These are phyloP conservation scores for Drosophila melanosoma DNA, from an alignment of 2,888 invertebrate genomes.

Conservation along the genomic window DNA sequence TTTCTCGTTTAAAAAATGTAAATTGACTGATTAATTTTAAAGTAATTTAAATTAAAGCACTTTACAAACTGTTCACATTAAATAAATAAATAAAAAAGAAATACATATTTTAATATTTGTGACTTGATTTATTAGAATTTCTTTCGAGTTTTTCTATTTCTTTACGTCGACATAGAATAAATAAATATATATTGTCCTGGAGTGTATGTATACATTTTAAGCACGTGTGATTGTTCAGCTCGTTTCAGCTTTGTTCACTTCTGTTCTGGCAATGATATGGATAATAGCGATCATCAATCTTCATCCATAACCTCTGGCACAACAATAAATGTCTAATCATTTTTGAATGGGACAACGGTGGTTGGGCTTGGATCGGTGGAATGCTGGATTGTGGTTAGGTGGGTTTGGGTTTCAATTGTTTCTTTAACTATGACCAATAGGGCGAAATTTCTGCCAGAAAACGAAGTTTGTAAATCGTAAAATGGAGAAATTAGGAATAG, in stretches of 20 bases:
- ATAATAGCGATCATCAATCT: conserved; percentile 73
- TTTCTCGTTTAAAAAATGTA: background rate
- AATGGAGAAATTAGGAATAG: background rate
- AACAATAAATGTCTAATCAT: conserved; percentile 60
- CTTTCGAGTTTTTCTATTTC: background rate
- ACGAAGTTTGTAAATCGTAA: background rate
- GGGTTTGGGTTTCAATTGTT: background rate
- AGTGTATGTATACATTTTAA: background rate
- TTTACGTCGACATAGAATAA: background rate
- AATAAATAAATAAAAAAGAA: too few species aligned
- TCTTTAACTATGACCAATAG: background rate
- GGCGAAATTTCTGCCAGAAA: background rate
- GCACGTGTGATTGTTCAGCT: background rate
- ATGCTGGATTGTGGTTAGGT: background rate
- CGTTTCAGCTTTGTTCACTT: background rate
- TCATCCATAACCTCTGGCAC: conserved; percentile 64
- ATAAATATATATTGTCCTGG: background rate
- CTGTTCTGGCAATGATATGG: conserved; percentile 29
- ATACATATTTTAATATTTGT: too few species aligned
- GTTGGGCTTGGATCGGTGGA: background rate
- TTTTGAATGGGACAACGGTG: conserved; percentile 29
- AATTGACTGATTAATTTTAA: background rate
- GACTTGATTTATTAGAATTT: background rate
- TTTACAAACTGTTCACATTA: background rate
- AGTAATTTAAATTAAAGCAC: background rate